Percentiles rank a stretch among this genome's conserved stretches.
These are phyloP conservation scores for Athene noctua DNA, from an alignment of 2,113 vertebrate genomes.

Conservation along the genomic window DNA sequence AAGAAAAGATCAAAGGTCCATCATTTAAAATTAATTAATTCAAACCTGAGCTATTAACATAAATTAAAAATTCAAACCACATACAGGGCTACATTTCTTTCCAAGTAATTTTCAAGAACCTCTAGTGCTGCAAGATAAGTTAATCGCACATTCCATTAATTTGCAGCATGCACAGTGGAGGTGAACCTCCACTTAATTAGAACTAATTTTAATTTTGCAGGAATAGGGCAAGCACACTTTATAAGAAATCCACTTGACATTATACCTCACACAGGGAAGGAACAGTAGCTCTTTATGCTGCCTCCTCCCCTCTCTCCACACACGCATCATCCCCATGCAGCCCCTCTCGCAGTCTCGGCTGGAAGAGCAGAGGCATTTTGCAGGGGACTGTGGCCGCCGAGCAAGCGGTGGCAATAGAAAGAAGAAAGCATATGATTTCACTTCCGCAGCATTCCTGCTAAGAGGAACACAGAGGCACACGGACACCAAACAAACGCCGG, in stretches of 20 bases:
- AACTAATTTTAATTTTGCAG: conserved; percentile 22
- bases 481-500: neutral
- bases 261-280: neutral
- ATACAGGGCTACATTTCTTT: neutral
- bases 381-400: fast-evolving
- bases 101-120: conserved; percentile 33
- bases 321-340: neutral
- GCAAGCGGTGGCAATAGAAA: neutral
- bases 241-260: neutral
- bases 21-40: conserved; percentile 9
- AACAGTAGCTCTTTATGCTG: neutral
- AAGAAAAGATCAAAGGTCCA: neutral
- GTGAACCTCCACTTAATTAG: conserved; percentile 65
- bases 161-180: neutral
- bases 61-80: conserved; percentile 48
- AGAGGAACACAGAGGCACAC: fast-evolving
- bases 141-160: conserved; percentile 29
- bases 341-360: neutral
- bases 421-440: fast-evolving
- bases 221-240: neutral
- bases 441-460: neutral
- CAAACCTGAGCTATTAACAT: conserved; percentile 1
- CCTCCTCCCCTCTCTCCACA: neutral
- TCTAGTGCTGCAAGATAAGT: conserved; percentile 7
- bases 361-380: neutral